phyloP scores from a whole-genome alignment of 2,797 vertebrate genomes.

The Columba guinea region DNA sequence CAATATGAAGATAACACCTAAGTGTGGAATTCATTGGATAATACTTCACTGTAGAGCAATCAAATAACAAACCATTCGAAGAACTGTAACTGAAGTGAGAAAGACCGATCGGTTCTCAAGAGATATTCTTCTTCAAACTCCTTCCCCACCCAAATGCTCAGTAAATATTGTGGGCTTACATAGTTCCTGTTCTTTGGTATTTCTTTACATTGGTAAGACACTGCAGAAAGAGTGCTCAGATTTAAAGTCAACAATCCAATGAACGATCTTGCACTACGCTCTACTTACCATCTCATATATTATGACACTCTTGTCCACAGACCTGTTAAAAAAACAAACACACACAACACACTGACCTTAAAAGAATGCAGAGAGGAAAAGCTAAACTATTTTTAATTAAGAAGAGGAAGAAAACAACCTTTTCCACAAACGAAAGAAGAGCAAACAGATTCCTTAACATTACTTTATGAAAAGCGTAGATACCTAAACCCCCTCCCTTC shows the following conservation, averaged over 20 bases:
- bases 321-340: constrained; percentile 76
- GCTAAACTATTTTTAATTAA: neutral
- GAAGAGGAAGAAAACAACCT: neutral
- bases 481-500: neutral
- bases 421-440: neutral
- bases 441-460: neutral
- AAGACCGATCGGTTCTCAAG: neutral
- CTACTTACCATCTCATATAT: constrained; percentile 84
- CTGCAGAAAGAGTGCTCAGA: neutral
- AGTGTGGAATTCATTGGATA: neutral
- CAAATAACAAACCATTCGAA: neutral
- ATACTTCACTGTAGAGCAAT: neutral
- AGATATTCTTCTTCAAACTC: neutral
- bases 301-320: constrained; percentile 87
- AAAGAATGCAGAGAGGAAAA: neutral
- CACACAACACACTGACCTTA: neutral
- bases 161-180: neutral
- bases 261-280: neutral
- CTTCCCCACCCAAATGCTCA: neutral
- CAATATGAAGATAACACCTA: neutral
- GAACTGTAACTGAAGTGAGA: neutral
- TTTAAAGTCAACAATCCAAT: neutral
- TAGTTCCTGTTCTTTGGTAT: neutral
- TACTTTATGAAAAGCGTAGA: neutral
- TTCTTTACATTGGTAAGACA: neutral